phyloP scores from a whole-genome alignment of 1,140 invertebrate genomes.

The Drosophila grimshawi region DNA sequence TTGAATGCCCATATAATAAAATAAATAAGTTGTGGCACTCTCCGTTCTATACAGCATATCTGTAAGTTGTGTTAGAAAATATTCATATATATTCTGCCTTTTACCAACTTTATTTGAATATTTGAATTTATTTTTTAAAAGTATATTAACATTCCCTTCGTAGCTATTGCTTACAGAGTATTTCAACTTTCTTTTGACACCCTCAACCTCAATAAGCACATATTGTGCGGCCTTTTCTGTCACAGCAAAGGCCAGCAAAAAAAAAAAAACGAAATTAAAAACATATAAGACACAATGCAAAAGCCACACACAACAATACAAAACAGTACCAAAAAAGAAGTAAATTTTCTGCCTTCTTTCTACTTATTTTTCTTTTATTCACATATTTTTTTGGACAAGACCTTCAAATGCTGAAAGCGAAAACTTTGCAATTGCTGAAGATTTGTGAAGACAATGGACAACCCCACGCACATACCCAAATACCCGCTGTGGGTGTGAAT shows the following conservation, averaged over 20 bases:
- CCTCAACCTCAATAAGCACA: slow-evolving; percentile 41
- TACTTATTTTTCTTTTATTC: slow-evolving; percentile 45
- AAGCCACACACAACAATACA: slow-evolving; percentile 34
- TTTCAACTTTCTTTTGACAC: slow-evolving; percentile 59
- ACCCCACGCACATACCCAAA: slow-evolving; percentile 3
- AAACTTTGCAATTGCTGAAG: slow-evolving; percentile 57
- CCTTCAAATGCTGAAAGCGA: slow-evolving; percentile 72
- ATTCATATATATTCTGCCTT: too few species aligned
- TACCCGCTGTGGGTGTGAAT: slow-evolving; percentile 58
- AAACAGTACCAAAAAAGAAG: slow-evolving; percentile 28
- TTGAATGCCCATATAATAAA: too few species aligned
- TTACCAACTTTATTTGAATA: background rate
- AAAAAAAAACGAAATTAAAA: slow-evolving; percentile 37
- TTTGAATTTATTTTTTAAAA: background rate
- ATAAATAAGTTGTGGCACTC: too few species aligned
- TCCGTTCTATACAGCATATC: too few species aligned
- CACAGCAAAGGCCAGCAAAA: slow-evolving; percentile 54
- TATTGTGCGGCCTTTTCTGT: slow-evolving; percentile 64
- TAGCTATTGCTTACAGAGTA: slow-evolving; percentile 14
- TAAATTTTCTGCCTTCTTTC: slow-evolving; percentile 3
- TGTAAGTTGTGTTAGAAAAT: too few species aligned
- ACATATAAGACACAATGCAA: slow-evolving; percentile 45
- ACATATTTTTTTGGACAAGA: slow-evolving; percentile 48
- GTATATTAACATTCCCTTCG: background rate
- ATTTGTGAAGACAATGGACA: slow-evolving; percentile 19